Evolutionary conservation across 2,797 vertebrate genomes (phyloP).

Genomic region (Loriculus beryllinus): DNA sequence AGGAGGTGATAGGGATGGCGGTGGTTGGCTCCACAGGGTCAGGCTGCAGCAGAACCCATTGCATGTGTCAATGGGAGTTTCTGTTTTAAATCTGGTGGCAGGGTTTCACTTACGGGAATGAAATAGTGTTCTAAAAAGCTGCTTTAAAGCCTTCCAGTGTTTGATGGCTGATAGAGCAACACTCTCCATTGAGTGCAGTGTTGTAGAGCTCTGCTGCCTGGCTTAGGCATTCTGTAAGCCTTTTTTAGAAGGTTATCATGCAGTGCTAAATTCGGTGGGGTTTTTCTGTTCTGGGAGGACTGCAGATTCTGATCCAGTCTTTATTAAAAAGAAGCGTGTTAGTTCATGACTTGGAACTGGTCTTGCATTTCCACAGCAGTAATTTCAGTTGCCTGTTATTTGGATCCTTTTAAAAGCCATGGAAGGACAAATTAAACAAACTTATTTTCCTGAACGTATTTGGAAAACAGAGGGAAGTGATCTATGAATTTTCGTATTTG

Average conservation of each 20-base stretch:
- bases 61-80: neutral
- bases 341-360: neutral
- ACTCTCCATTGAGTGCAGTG: neutral
- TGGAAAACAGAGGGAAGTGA: neutral
- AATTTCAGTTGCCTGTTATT: neutral
- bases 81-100: neutral
- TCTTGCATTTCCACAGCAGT: neutral
- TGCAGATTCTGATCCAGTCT: neutral
- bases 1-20: neutral
- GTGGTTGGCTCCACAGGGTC: rapidly evolving
- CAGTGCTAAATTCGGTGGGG: neutral
- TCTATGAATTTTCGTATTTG: neutral
- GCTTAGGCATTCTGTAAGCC: neutral
- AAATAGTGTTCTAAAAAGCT: neutral
- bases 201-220: neutral
- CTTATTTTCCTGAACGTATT: constrained; percentile 29
- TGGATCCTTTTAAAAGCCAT: neutral
- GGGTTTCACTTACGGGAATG: neutral
- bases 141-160: neutral
- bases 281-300: neutral
- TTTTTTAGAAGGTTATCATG: neutral
- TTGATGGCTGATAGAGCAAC: neutral
- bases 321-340: neutral
- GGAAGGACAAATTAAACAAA: neutral
- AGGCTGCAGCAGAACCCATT: neutral